Evolutionary conservation across 2,888 invertebrate species (phyloP).

Genomic region (Ditula angustiorana): DNA sequence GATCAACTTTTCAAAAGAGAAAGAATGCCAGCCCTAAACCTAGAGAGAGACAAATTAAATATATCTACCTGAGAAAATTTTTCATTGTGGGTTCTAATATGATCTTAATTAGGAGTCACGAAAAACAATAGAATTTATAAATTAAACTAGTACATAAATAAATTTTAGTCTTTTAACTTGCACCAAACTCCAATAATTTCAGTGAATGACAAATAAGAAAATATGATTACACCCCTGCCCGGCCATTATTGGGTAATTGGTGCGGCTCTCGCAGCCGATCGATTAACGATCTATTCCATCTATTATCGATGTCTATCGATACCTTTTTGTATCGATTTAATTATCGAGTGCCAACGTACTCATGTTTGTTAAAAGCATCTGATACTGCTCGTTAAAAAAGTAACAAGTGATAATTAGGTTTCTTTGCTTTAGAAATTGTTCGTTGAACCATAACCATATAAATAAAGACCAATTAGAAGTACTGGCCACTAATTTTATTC

Average conservation of each 20-base stretch:
- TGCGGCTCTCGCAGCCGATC: constrained; percentile 58
- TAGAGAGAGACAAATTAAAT: no score
- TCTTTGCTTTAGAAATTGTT: not conserved
- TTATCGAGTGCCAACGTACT: constrained; percentile 35
- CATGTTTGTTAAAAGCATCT: constrained; percentile 36
- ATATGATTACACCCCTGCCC: constrained; percentile 68
- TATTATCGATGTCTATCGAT: constrained; percentile 46
- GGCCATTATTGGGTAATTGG: constrained; percentile 75
- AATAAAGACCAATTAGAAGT: no score
- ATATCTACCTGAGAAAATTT: no score
- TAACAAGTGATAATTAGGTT: not conserved
- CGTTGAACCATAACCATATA: not conserved
- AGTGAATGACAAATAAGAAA: constrained; percentile 82
- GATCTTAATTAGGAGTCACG: no score
- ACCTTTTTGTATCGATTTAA: constrained; percentile 42
- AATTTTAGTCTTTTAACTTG: constrained; percentile 50
- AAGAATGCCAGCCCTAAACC: no score
- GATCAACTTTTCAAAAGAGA: no score
- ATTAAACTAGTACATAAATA: no score
- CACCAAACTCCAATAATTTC: constrained; percentile 66
- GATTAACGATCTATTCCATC: constrained; percentile 62
- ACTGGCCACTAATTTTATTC: no score
- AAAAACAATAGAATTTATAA: no score
- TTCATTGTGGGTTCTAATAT: no score
- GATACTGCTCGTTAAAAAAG: not conserved